These are phyloP conservation scores for Chelonoidis abingdonii DNA, from an alignment of 2,113 vertebrate genomes.

Conservation along the genomic window DNA sequence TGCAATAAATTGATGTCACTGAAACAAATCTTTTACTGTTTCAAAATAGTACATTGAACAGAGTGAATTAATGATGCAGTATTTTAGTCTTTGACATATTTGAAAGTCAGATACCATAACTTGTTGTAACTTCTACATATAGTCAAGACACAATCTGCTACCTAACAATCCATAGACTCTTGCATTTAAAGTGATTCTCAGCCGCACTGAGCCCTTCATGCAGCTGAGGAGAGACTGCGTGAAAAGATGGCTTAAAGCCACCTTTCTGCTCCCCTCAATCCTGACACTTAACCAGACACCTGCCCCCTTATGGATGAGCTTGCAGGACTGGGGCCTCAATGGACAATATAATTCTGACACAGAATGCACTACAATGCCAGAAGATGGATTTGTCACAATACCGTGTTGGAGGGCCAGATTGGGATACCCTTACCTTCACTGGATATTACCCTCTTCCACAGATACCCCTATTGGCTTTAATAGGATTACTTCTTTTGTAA, in stretches of 20 bases:
- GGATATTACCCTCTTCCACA: not conserved
- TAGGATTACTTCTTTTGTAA: not conserved
- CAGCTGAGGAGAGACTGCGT: not conserved
- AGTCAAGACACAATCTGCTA: slow-evolving; percentile 69
- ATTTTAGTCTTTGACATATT: slow-evolving; percentile 36
- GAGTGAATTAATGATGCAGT: slow-evolving; percentile 42
- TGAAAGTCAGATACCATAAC: slow-evolving; percentile 48
- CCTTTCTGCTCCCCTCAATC: not conserved
- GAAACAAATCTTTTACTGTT: slow-evolving; percentile 39
- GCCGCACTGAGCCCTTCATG: not conserved
- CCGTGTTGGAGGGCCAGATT: not conserved
- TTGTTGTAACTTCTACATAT: slow-evolving; percentile 64
- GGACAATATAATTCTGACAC: not conserved
- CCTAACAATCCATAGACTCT: slow-evolving; percentile 64
- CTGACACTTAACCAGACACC: not conserved
- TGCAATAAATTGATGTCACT: slow-evolving; percentile 20
- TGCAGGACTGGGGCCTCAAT: not conserved
- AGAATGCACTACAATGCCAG: accelerated
- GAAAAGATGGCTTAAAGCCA: not conserved
- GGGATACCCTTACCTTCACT: not conserved
- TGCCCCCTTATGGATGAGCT: not conserved
- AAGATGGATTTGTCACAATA: not conserved
- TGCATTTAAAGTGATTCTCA: slow-evolving; percentile 42
- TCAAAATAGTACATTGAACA: slow-evolving; percentile 41
- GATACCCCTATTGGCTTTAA: not conserved